These are phyloP conservation scores for Bilobella aurantiaca DNA, from an alignment of 1,140 invertebrate genomes.

Conservation along the genomic window DNA sequence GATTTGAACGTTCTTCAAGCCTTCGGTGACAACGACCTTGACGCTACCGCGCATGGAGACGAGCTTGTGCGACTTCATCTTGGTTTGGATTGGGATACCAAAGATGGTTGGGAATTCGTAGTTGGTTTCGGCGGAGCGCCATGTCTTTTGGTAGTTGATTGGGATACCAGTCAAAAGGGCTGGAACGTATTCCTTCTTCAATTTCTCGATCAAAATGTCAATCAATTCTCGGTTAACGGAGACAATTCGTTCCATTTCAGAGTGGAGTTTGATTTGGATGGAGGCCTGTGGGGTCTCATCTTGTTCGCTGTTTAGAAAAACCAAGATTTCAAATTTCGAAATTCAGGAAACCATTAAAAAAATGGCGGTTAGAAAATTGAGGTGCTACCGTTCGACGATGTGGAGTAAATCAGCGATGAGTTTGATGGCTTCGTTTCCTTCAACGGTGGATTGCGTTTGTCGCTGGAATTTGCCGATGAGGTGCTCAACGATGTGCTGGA, in stretches of 20 bases:
- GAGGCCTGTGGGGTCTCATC: conserved; percentile 17
- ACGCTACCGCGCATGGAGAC: conserved; percentile 15
- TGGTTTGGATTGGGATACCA: not conserved
- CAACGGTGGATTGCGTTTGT: not conserved
- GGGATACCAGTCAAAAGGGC: not conserved
- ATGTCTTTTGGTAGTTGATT: conserved; percentile 7
- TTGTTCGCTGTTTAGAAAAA: no score
- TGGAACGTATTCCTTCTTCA: not conserved
- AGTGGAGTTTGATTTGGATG: conserved; percentile 25
- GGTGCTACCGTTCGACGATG: not conserved
- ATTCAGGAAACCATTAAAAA: no score
- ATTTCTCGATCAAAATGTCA: not conserved
- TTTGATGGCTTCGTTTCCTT: conserved; percentile 1
- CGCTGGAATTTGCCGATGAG: not conserved
- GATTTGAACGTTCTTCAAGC: conserved; percentile 10
- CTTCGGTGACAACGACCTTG: conserved; percentile 7
- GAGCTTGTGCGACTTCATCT: not conserved
- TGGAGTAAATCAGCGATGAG: not conserved
- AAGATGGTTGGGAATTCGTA: conserved; percentile 1
- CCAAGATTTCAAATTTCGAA: no score
- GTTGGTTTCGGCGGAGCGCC: not conserved
- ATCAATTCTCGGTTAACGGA: conserved; percentile 10
- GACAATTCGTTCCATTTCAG: conserved; percentile 30
- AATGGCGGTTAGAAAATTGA: no score
- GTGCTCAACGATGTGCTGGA: not conserved